Evolutionary conservation across 2,888 invertebrate genomes (phyloP).

Genomic region (Pogonocherus hispidulus): DNA sequence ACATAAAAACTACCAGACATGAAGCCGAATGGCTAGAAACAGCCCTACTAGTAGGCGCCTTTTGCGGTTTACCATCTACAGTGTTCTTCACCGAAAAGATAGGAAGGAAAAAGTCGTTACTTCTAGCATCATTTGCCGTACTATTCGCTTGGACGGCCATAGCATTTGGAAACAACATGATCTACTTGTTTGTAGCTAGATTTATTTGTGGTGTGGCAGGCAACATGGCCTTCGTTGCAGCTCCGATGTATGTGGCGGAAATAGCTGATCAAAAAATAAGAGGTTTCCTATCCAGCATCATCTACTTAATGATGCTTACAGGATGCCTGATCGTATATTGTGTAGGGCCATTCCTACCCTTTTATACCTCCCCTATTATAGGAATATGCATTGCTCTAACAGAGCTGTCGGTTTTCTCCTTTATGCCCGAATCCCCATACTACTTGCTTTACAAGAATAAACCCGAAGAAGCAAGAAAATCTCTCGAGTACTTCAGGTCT

Average conservation of each 20-base stretch:
- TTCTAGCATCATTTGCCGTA: constrained; percentile 61
- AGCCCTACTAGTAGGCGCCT: constrained; percentile 55
- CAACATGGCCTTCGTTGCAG: constrained; percentile 65
- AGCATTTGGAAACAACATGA: constrained; percentile 60
- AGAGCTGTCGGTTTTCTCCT: constrained; percentile 61
- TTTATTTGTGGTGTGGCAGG: constrained; percentile 64
- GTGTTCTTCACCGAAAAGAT: constrained; percentile 61
- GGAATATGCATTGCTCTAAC: constrained; percentile 56
- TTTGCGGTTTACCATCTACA: constrained; percentile 62
- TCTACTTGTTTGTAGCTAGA: constrained; percentile 62
- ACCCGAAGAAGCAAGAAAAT: constrained; percentile 58
- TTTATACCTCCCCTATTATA: constrained; percentile 54
- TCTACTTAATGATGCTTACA: constrained; percentile 65
- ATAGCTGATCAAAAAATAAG: constrained; percentile 66
- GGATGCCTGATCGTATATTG: constrained; percentile 64
- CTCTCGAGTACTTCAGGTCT: constrained; percentile 58
- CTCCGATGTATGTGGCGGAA: constrained; percentile 67
- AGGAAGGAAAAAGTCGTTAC: constrained; percentile 62
- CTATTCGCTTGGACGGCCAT: constrained; percentile 64
- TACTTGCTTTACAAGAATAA: constrained; percentile 61
- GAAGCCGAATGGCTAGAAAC: constrained; percentile 59
- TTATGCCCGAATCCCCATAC: constrained; percentile 67
- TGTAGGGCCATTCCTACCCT: constrained; percentile 58
- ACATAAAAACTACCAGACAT: constrained; percentile 56
- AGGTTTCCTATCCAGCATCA: constrained; percentile 64